These are phyloP conservation scores for Brachyistius frenatus DNA, from an alignment of 2,113 vertebrate species.

Conservation along the genomic window DNA sequence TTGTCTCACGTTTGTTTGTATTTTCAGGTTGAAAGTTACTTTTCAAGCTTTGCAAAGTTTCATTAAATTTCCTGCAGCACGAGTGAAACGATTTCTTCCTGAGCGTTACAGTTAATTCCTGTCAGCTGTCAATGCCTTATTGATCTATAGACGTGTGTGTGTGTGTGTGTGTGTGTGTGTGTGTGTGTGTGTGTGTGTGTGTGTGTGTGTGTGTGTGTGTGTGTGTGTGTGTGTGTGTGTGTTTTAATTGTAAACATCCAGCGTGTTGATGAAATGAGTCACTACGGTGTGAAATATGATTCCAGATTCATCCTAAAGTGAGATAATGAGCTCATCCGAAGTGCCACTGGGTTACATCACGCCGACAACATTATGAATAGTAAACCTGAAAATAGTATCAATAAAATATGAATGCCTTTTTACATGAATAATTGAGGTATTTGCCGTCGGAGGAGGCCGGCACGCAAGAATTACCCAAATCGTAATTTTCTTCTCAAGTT, in stretches of 20 bases:
- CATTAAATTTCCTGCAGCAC: not conserved
- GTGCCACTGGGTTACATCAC: conserved; percentile 41
- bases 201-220: not conserved
- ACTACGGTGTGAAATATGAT: conserved; percentile 33
- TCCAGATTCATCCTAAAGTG: conserved; percentile 38
- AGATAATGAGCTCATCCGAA: conserved; percentile 62
- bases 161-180: too few species aligned
- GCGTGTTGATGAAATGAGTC: conserved; percentile 40
- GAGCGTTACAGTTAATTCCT: not conserved
- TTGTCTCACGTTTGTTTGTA: too few species aligned
- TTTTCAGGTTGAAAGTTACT: too few species aligned
- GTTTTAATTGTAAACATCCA: conserved; percentile 26
- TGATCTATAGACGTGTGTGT: too few species aligned
- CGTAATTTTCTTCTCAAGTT: conserved; percentile 62
- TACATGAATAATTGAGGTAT: conserved; percentile 75
- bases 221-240: not conserved
- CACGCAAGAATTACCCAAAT: conserved; percentile 68
- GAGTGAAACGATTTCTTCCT: not conserved
- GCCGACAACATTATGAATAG: conserved; percentile 44
- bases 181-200: not conserved
- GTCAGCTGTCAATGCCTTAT: too few species aligned
- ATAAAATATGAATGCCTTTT: conserved; percentile 72
- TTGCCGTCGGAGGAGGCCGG: conserved; percentile 34
- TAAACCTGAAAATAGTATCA: conserved; percentile 64
- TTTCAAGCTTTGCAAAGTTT: too few species aligned